Evolutionary conservation across 2,797 vertebrate genomes (phyloP).

Genomic region (Macropus fuliginosus): DNA sequence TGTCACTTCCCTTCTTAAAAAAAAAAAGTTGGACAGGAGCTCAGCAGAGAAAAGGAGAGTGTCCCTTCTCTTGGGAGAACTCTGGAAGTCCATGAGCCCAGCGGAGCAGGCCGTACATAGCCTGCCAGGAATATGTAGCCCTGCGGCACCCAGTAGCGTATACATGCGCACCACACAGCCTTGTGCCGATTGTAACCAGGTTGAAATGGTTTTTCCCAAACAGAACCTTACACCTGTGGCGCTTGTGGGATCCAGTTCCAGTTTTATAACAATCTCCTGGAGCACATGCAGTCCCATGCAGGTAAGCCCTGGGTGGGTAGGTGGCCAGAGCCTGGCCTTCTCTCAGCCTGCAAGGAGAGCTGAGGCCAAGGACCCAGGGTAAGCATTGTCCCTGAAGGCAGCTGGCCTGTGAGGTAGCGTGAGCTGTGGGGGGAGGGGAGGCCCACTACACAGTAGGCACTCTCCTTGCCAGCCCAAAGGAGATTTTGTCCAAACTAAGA

Average conservation of each 20-base stretch:
- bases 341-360: not conserved
- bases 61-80: not conserved
- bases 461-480: not conserved
- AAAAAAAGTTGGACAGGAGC: not conserved
- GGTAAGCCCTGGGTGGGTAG: slow-evolving; percentile 87
- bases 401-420: not conserved
- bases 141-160: slow-evolving; percentile 48
- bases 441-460: not conserved
- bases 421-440: not conserved
- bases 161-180: slow-evolving; percentile 68
- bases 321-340: not conserved
- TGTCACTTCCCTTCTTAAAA: not conserved
- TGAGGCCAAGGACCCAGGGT: not conserved
- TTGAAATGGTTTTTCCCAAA: slow-evolving; percentile 86
- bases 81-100: not conserved
- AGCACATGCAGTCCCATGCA: slow-evolving; percentile 99
- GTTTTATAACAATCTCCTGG: slow-evolving; percentile 99
- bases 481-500: not conserved
- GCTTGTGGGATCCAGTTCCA: slow-evolving; percentile 99
- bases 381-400: not conserved
- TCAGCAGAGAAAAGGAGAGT: not conserved
- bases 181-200: slow-evolving; percentile 71
- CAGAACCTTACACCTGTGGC: slow-evolving; percentile 99
- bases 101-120: not conserved
- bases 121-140: too few relatives aligned